Evolutionary conservation across 2,888 invertebrate species (phyloP).

Genomic region (Escarpia spicata): DNA sequence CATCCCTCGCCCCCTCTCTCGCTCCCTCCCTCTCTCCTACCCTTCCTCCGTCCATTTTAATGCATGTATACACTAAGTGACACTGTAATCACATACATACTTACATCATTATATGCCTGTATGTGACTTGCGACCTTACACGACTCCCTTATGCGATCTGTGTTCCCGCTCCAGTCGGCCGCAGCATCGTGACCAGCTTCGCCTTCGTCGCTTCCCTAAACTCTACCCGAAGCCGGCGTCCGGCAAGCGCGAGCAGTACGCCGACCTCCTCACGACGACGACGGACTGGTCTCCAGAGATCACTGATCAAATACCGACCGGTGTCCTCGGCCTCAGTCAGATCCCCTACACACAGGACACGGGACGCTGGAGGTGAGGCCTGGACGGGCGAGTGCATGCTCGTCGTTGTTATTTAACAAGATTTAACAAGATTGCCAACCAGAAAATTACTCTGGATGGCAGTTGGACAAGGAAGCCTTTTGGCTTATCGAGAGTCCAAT

Average conservation of each 20-base stretch:
- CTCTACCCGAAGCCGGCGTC: not conserved
- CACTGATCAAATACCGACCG: not conserved
- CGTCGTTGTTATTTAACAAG: no score
- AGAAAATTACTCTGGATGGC: no score
- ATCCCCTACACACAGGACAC: not conserved
- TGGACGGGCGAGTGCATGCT: not conserved
- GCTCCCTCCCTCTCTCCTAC: no score
- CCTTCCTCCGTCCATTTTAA: no score
- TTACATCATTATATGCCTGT: no score
- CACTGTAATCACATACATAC: no score
- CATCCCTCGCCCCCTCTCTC: no score
- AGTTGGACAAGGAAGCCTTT: no score
- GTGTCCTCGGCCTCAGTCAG: not conserved
- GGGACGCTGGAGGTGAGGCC: not conserved
- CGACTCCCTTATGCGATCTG: not conserved
- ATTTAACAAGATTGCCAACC: no score
- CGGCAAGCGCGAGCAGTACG: not conserved
- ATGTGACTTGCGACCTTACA: no score
- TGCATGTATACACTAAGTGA: no score
- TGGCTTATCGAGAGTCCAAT: no score
- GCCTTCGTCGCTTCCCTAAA: not conserved
- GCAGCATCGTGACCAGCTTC: not conserved
- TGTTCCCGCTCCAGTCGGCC: not conserved
- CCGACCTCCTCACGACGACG: not conserved
- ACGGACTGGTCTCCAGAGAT: not conserved